phyloP scores from a whole-genome alignment of 2,113 vertebrate genomes.

The Cercocebus atys region DNA sequence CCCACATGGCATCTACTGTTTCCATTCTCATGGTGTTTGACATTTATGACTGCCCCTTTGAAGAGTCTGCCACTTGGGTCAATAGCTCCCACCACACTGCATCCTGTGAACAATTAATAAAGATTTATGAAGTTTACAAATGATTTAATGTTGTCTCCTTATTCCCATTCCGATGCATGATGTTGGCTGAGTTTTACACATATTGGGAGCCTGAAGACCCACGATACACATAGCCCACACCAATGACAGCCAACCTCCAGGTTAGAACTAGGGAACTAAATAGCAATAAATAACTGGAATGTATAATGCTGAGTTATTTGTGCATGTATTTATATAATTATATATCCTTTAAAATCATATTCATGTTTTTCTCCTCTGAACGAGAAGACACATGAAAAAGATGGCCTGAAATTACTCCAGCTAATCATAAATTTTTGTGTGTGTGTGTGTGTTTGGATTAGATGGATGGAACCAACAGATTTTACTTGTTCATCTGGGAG shows the following conservation, averaged over 20 bases:
- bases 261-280: background rate
- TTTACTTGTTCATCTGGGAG: constrained; percentile 84
- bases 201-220: background rate
- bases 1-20: background rate
- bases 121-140: background rate
- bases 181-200: background rate
- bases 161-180: background rate
- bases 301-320: background rate
- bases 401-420: background rate
- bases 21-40: background rate
- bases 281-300: background rate
- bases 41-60: background rate
- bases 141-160: background rate
- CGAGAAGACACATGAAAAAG: background rate
- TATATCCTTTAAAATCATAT: background rate
- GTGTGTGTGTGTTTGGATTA: constrained; percentile 73
- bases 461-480: constrained; percentile 85
- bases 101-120: background rate
- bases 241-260: background rate
- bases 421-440: background rate
- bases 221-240: background rate
- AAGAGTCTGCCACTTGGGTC: background rate
- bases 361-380: background rate
- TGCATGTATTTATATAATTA: background rate
- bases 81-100: background rate